Evolutionary conservation across 2,888 invertebrate species (phyloP).

Genomic region (Trissolcus brochymenae): DNA sequence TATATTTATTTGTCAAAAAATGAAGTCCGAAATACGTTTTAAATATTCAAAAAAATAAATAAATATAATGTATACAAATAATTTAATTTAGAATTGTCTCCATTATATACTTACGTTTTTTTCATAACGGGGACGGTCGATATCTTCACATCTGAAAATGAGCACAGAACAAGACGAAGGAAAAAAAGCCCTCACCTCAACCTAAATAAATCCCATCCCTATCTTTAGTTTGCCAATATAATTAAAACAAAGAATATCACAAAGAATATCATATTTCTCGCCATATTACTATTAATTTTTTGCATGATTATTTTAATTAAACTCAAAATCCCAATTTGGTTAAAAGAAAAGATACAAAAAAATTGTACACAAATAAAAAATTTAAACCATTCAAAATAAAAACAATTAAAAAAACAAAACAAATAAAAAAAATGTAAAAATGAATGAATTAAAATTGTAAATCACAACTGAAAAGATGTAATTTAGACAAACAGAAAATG

Average conservation of each 20-base stretch:
- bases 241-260: constrained; percentile 2
- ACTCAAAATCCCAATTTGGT: neutral
- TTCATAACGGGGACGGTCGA: neutral
- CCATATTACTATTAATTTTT: no score
- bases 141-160: constrained; percentile 14
- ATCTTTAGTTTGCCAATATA: neutral
- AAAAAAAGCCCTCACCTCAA: constrained; percentile 13
- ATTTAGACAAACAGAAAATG: constrained; percentile 4
- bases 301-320: neutral
- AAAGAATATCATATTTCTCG: neutral
- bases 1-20: no score
- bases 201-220: constrained; percentile 11
- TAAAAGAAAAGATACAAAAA: neutral
- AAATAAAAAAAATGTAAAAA: no score
- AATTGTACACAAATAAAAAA: no score
- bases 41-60: neutral
- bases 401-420: no score
- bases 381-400: no score
- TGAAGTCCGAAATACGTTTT: neutral
- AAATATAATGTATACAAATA: no score
- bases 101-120: constrained; percentile 1
- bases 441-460: neutral
- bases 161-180: constrained; percentile 9
- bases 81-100: neutral
- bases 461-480: neutral